Evolutionary conservation across 2,113 vertebrate genomes (phyloP), one percentile per base, ranked within the genome.

Genomic region (Mesembrinibis cayennensis): DNA sequence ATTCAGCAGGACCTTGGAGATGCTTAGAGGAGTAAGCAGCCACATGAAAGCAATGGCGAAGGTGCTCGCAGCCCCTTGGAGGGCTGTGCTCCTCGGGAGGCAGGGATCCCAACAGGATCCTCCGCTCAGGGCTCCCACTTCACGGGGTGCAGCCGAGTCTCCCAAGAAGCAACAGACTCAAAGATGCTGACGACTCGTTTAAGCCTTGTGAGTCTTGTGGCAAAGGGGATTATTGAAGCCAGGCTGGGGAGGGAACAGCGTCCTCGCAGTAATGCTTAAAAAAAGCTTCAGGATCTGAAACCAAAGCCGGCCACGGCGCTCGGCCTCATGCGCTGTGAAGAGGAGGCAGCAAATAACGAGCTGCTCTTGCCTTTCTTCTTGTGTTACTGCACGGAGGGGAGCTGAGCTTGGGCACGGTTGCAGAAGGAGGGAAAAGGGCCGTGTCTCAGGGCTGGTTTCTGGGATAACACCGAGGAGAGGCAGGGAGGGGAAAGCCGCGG

Each of bases 61-160:
- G 19, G 66, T 94, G 89, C 89, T 95, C 11, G 3, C 59, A 90
- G 95, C 86, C 86, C 91, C 76, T 86, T 49, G 19, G 81, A 86
- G 76, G 82, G 74, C 89, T 56, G 40, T 2, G 45, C 62, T 74
- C 59, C 69, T 78, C 94, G 2, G 14, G 80, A 92, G 80, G 87
- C 92, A 42, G 74, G 32, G 95, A 72, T 80, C 92, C 93, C 93
- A 67, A 20, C 81, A 53, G 85, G 66, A 88, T 89, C 93, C 79
- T 93, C 70, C 0, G 13, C 95, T 94, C 76, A 18, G 85, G 97
- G 93, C 88, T 95, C 79, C 82, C 62, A 10, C 92, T 83, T 86
- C 8, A 9, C 7, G 6, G 87, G 92, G 38, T 66, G 63, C 72
- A 56, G 90, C 78, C 72, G 47, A 89, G 76, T 74, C 90, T 90